A percentile compares a stretch with the other conserved stretches of the same genome.
These are phyloP conservation scores for Eurytoma adleriae DNA, from an alignment of 2,888 invertebrate species.

Conservation along the genomic window DNA sequence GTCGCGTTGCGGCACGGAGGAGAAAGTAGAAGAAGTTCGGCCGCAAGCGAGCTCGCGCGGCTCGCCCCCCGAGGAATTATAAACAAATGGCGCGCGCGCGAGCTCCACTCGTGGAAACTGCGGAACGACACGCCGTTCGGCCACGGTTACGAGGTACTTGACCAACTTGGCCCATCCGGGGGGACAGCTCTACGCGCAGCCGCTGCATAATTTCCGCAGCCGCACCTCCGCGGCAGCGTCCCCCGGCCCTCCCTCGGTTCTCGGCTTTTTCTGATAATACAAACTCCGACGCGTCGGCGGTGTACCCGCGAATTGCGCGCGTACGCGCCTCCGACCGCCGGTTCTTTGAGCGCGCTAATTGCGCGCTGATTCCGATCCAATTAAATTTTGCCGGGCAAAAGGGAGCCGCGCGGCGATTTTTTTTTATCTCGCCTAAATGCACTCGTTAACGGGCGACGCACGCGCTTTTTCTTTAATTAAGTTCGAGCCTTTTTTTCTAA, in stretches of 20 bases:
- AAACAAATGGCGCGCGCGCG: constrained; percentile 60
- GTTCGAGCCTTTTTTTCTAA: too few relatives aligned
- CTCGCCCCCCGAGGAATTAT: constrained; percentile 60
- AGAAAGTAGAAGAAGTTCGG: constrained; percentile 31
- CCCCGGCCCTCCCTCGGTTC: not conserved
- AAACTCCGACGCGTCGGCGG: too few relatives aligned
- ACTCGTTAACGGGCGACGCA: not conserved
- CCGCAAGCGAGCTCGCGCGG: not conserved
- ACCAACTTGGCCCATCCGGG: constrained; percentile 47
- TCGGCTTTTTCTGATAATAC: constrained; percentile 12
- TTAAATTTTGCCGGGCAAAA: too few relatives aligned
- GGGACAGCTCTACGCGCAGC: constrained; percentile 58
- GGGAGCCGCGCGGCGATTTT: too few relatives aligned
- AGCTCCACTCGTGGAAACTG: constrained; percentile 14
- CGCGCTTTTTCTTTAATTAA: too few relatives aligned
- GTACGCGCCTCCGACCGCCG: too few relatives aligned
- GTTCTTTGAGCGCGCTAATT: constrained; percentile 1
- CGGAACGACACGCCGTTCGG: constrained; percentile 50
- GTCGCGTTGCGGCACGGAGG: not conserved
- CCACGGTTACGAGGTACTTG: constrained; percentile 50
- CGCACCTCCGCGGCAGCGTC: constrained; percentile 58
- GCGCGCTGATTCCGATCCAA: constrained; percentile 13
- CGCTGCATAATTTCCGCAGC: constrained; percentile 70
- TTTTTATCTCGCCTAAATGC: too few relatives aligned
- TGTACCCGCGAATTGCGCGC: not conserved